Evolutionary conservation across 1,140 invertebrate genomes (phyloP), one percentile per base, ranked within the genome.

Genomic region (Thaumatotibia leucotreta): DNA sequence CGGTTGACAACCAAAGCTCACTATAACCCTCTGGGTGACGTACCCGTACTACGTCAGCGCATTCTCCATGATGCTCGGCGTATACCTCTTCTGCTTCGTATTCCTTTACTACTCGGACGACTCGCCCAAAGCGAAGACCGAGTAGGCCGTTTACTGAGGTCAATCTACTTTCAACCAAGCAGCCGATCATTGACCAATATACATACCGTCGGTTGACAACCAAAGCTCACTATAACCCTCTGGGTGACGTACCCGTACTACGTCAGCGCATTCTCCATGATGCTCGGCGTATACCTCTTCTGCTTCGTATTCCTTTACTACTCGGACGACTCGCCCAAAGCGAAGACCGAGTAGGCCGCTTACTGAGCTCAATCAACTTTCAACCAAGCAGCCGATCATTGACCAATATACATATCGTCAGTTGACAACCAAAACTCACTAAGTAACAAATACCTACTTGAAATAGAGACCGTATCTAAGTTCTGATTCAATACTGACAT

Each of bases 171-270:
- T 39, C n/a, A n/a, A n/a, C n/a, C n/a, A n/a, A n/a, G n/a, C n/a
- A n/a, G n/a, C n/a, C n/a, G n/a, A n/a, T n/a, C n/a, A n/a, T n/a
- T n/a, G n/a, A n/a, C n/a, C n/a, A n/a, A n/a, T n/a, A n/a, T n/a
- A n/a, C n/a, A n/a, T n/a, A n/a, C n/a, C n/a, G n/a, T n/a, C n/a
- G n/a, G n/a, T n/a, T n/a, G n/a, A n/a, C n/a, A n/a, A n/a, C n/a
- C n/a, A n/a, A n/a, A n/a, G n/a, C n/a, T n/a, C n/a, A n/a, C n/a
- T n/a, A n/a, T n/a, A n/a, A n/a, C n/a, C n/a, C n/a, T n/a, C n/a
- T n/a, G n/a, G n/a, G n/a, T n/a, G n/a, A n/a, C 99, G 0, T 99
- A 97, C 89, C 99, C 99, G 0, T 99, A 99, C 89, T 99, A 99
- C 84, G 95, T 96, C 2, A 98, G 97, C 86, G 97, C 98, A n/a